Conservation (phyloP, 2,113 vertebrate genomes). For the Noctilio leporinus region DNA sequence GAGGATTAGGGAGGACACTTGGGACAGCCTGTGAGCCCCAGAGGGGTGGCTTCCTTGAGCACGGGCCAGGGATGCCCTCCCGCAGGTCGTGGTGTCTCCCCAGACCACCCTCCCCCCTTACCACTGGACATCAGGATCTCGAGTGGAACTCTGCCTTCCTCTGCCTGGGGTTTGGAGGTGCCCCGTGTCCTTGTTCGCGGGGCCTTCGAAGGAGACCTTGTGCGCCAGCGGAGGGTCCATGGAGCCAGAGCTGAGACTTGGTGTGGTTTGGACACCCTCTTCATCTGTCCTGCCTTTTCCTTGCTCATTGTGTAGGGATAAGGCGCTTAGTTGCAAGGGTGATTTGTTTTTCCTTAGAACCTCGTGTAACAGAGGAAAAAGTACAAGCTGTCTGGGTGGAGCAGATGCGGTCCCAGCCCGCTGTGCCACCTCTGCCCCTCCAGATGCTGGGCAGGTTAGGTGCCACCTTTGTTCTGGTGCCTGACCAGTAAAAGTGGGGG, state of each 20-base stretch:
- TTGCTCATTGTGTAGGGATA: neutral
- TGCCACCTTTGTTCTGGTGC: neutral
- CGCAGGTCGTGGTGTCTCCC: neutral
- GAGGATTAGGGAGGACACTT: neutral
- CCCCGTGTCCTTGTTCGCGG: neutral
- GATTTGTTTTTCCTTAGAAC: neutral
- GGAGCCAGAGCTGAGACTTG: neutral
- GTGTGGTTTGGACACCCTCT: neutral
- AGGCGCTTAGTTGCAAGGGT: neutral
- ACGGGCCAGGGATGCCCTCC: neutral
- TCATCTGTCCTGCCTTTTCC: neutral
- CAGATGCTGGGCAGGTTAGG: neutral
- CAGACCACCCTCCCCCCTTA: neutral
- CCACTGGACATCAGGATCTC: neutral
- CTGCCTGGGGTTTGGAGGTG: neutral
- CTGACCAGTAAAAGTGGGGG: neutral
- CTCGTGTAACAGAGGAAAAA: neutral
- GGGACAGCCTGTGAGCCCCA: neutral
- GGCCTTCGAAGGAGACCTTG: neutral
- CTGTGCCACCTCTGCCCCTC: neutral
- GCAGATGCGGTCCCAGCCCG: neutral
- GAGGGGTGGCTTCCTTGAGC: neutral
- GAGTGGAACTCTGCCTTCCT: neutral
- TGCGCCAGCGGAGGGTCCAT: neutral
- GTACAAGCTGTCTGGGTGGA: neutral